Evolutionary conservation across 1,140 invertebrate species (phyloP).

Genomic region (Delia radicum): DNA sequence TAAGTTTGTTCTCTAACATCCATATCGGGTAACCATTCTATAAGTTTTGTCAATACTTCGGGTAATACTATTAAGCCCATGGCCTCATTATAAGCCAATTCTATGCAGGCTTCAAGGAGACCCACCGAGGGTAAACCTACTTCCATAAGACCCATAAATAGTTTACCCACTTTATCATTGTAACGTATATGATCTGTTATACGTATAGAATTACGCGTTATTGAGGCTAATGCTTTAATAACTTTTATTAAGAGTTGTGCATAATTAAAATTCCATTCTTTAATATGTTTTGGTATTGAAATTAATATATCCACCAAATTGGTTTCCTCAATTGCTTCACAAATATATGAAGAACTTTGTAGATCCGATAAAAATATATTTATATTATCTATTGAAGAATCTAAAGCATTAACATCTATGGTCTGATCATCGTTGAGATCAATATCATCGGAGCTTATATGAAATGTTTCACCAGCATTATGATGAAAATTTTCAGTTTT

Average conservation of each 20-base stretch:
- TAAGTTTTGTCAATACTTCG: conserved; percentile 45
- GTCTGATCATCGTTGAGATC: conserved; percentile 37
- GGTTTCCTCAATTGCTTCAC: conserved; percentile 43
- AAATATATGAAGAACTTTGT: conserved; percentile 24
- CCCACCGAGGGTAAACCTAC: conserved; percentile 45
- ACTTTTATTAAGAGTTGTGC: conserved; percentile 37
- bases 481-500: conserved; percentile 44
- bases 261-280: conserved; percentile 43
- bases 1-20: conserved; percentile 54
- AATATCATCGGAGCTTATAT: conserved; percentile 46
- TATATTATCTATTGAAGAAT: conserved; percentile 39
- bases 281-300: conserved; percentile 39
- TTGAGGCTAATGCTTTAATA: conserved; percentile 39
- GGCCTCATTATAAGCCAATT: conserved; percentile 54
- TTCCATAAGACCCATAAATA: conserved; percentile 50
- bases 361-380: conserved; percentile 35
- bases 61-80: conserved; percentile 41
- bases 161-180: conserved; percentile 40
- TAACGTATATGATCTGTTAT: conserved; percentile 35
- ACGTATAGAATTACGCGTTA: conserved; percentile 35
- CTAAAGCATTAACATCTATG: conserved; percentile 44
- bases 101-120: conserved; percentile 53
- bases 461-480: conserved; percentile 40
- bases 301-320: conserved; percentile 49
- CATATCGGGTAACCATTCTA: conserved; percentile 55